Evolutionary conservation across 2,888 invertebrate species (phyloP), one percentile per base, ranked within the genome.

Genomic region (Drosophila austrosaltans): DNA sequence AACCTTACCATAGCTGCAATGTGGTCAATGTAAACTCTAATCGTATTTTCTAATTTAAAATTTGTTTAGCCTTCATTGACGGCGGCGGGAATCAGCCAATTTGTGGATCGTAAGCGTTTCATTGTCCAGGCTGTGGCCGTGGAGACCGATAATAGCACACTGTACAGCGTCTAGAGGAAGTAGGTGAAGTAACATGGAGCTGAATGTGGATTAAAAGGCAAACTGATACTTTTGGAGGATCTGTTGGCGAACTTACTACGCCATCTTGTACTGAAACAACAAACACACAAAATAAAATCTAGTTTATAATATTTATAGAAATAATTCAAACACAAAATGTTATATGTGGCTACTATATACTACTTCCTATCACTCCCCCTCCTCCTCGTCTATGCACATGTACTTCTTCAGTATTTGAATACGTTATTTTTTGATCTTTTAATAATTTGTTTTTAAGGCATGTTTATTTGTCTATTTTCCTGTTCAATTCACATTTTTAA

Each of bases 41-140:
- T 57, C n/a, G 1, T 6, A 12, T 6, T 44, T 30, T 8, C 1
- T 16, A 25, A 7, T 25, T 20, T 20, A 8, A 36, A 2, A 4
- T 22, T 28, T 7, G 36, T 1, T 1, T 40, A 88, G 88, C 88
- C 79, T 16, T 53, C 69, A 56, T 58, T 71, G 44, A 62, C 78
- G 88, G 87, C 78, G 22, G 44, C 68, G 48, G 61, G 71, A 53
- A 60, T 76, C 32, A 71, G 68, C 53, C 63, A 70, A 39, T 39
- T 74, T 4, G 64, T 59, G 59, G 90, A 92, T 77, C 91, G 92
- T 59, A 84, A 86, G 66, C 90, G 91, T 68, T 92, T 90, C 74
- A 91, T 92, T 64, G 76, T 92, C 12, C 91, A 91, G 76, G 91
- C 92, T 40, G 86, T 91, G 57, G 82, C 90, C 72, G 86, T 92